These are phyloP conservation scores for Calliopum simillimum DNA, from an alignment of 2,888 invertebrate genomes.

Conservation along the genomic window DNA sequence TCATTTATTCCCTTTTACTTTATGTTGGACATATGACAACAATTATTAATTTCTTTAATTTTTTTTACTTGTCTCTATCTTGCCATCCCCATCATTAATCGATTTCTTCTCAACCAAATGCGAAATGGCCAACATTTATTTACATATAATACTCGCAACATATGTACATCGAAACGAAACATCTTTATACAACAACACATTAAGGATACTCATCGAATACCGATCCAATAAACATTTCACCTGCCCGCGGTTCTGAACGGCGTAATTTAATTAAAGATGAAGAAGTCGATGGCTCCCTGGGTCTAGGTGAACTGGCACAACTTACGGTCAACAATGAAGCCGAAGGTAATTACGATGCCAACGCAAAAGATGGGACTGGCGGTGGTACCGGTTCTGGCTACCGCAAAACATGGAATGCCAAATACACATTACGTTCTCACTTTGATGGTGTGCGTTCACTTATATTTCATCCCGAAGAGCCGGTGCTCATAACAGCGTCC, in stretches of 20 bases:
- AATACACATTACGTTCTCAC: constrained; percentile 94
- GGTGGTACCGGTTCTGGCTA: constrained; percentile 74
- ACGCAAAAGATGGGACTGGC: constrained; percentile 74
- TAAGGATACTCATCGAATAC: constrained; percentile 51
- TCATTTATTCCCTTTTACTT: constrained; percentile 5
- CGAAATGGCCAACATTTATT: not conserved
- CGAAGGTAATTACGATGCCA: constrained; percentile 89
- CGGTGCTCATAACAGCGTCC: constrained; percentile 96
- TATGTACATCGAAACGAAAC: not conserved
- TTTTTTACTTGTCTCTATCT: not conserved
- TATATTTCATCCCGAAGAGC: constrained; percentile 95
- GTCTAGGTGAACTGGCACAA: constrained; percentile 95
- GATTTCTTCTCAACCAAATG: not conserved
- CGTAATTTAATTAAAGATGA: constrained; percentile 67
- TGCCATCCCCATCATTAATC: not conserved
- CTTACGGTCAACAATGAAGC: constrained; percentile 97
- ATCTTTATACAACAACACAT: constrained; percentile 10
- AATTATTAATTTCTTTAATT: not conserved
- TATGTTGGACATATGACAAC: not conserved
- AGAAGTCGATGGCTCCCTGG: constrained; percentile 81
- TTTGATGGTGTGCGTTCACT: constrained; percentile 92
- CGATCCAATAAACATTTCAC: constrained; percentile 51
- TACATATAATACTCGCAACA: not conserved
- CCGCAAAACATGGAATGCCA: constrained; percentile 96
- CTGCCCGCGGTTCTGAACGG: constrained; percentile 48